Percentiles rank a stretch among this genome's conserved stretches.
Conservation (phyloP, 2,113 vertebrate genomes). For the Rousettus leschenaultii region DNA sequence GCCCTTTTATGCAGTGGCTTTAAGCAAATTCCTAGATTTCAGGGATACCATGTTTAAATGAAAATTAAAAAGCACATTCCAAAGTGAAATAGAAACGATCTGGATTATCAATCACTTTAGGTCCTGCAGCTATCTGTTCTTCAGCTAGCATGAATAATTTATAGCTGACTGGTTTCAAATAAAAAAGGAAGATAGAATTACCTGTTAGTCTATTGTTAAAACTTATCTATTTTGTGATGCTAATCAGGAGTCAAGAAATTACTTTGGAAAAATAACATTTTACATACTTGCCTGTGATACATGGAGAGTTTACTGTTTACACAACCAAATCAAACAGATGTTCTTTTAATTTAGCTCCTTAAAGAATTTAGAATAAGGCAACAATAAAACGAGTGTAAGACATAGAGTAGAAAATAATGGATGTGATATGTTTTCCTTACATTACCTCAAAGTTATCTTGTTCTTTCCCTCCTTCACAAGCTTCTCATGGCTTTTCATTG, state of each 20-base stretch:
- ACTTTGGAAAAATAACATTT: not conserved
- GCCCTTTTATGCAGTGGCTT: not conserved
- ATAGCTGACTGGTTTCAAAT: slow-evolving; percentile 57
- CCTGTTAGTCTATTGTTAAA: slow-evolving; percentile 34
- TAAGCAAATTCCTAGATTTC: not conserved
- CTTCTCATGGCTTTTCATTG: not conserved
- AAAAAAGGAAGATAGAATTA: slow-evolving; percentile 47
- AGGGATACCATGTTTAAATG: not conserved
- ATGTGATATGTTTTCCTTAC: not conserved
- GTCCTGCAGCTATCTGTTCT: not conserved
- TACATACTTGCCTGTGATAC: not conserved
- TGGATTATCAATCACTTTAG: slow-evolving; percentile 39
- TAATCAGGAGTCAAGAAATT: slow-evolving; percentile 42
- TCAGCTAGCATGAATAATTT: slow-evolving; percentile 59
- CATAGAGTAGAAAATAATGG: not conserved
- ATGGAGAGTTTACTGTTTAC: not conserved
- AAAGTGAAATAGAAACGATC: not conserved
- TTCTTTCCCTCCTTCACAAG: not conserved
- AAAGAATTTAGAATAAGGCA: slow-evolving; percentile 1
- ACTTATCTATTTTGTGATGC: slow-evolving; percentile 47
- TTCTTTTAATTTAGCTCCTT: slow-evolving; percentile 34
- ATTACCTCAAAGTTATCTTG: not conserved
- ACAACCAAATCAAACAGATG: not conserved
- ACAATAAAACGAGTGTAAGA: not conserved
- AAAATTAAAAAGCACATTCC: not conserved